These are phyloP conservation scores for Battus philenor DNA, from an alignment of 1,140 invertebrate species.

Conservation along the genomic window DNA sequence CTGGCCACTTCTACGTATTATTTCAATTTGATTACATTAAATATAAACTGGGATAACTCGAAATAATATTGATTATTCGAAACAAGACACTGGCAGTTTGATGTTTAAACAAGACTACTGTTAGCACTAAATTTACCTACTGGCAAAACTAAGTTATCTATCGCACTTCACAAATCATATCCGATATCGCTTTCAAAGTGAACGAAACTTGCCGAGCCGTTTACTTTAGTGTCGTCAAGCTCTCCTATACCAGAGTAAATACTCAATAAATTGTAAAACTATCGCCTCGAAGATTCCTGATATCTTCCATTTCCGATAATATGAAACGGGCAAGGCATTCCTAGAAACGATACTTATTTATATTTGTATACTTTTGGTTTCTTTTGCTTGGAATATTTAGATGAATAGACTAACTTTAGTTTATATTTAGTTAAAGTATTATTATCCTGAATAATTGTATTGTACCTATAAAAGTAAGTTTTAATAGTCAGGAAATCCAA, in stretches of 20 bases:
- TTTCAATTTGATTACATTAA: conserved; percentile 7
- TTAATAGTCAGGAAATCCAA: too few relatives aligned
- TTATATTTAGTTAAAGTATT: neutral
- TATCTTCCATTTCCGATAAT: neutral
- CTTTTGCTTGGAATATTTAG: too few relatives aligned
- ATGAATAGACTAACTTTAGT: neutral
- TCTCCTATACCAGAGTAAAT: conserved; percentile 13
- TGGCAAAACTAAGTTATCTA: conserved; percentile 2
- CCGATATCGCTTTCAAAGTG: conserved; percentile 8
- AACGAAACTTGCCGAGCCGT: conserved; percentile 9
- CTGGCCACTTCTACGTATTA: too few relatives aligned
- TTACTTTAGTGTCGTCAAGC: conserved; percentile 14
- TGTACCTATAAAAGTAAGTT: neutral
- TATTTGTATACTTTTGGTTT: too few relatives aligned
- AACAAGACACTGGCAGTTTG: conserved; percentile 4
- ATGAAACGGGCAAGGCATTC: too few relatives aligned
- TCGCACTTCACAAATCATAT: conserved; percentile 15
- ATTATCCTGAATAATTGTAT: neutral
- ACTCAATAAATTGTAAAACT: conserved; percentile 15
- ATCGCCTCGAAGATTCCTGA: conserved; percentile 10
- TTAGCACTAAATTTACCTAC: conserved; percentile 11
- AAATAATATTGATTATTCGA: conserved; percentile 13
- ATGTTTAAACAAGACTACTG: conserved; percentile 12
- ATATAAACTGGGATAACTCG: neutral
- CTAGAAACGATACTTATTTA: too few relatives aligned